Base-by-base conservation (phyloP, 1,140 invertebrate genomes). In the Uloborus diversus region DNA sequence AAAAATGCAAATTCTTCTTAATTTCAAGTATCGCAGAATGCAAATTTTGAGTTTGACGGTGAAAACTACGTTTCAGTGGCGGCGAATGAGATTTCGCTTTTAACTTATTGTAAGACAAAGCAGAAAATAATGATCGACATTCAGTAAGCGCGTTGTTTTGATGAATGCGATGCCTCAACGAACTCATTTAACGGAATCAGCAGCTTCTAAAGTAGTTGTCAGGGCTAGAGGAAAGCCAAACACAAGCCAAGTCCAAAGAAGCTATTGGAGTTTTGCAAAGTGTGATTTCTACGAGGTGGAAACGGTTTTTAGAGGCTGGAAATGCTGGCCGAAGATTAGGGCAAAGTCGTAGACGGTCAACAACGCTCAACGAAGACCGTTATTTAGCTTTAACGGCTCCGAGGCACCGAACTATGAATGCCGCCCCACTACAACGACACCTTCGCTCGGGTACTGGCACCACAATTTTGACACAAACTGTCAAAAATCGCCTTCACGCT, bases 391-490 rank as follows among this genome's bases (percentile, higher is more conserved):
- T 64, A 42, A 64, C 30, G 33, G 4, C 32, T 14, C 32, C 0
- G 32, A 64, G 61, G 37, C 13, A 64, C 17, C 30, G n/a, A 64
- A 64, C 33, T 35, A 64, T 35, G 4, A 1, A 64, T 64, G 20
- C 32, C 32, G 11, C 32, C 4, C 32, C 27, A 25, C 57, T 64
- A 4, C 61, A 64, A 37, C 61, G 25, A 35, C 61, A 64, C 30
- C 32, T 64, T 64, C 61, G 33, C 4, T 64, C 30, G 33, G 30
- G 13, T 33, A 35, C 61, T 64, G 32, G 61, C 32, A 64, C 17
- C 32, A 64, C 32, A 64, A 13, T 64, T 37, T 64, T 20, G 30
- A 37, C 4, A 9, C 61, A 35, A 64, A 4, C 30, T 42, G 32
- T 33, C 33, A 9, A 28, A 35, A 64, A 4, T 17, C 27, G 32